These are phyloP conservation scores for Encarsia formosa DNA, from an alignment of 2,888 invertebrate species.

Conservation along the genomic window DNA sequence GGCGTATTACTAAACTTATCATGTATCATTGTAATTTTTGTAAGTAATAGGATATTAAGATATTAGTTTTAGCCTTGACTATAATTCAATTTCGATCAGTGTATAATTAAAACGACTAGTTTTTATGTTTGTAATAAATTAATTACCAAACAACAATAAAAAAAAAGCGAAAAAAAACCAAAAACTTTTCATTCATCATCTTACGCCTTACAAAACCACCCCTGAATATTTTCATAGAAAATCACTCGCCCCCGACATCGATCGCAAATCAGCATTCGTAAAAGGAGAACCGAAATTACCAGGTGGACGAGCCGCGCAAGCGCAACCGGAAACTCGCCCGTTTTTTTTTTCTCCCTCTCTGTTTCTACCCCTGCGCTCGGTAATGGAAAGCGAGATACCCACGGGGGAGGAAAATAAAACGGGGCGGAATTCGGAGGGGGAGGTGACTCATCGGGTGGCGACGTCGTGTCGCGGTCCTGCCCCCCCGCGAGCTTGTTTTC, in stretches of 20 bases:
- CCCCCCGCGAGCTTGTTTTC: background rate
- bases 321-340: background rate
- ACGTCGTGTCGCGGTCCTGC: background rate
- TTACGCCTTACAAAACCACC: background rate
- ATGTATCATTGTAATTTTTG: slow-evolving; percentile 12
- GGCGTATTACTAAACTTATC: background rate
- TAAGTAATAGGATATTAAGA: slow-evolving; percentile 2
- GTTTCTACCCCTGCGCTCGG: background rate
- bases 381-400: background rate
- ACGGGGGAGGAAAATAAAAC: background rate
- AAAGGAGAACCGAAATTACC: too few species aligned
- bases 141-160: slow-evolving; percentile 3
- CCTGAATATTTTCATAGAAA: background rate
- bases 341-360: too few species aligned
- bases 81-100: background rate
- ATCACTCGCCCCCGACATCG: too few species aligned
- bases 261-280: too few species aligned
- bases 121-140: slow-evolving; percentile 23
- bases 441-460: slow-evolving; percentile 14
- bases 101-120: slow-evolving; percentile 5
- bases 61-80: slow-evolving; percentile 1
- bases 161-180: background rate
- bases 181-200: background rate
- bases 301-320: background rate
- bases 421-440: background rate